Base-by-base conservation (phyloP, 2,888 invertebrate species). In the Bembecia ichneumoniformis region DNA sequence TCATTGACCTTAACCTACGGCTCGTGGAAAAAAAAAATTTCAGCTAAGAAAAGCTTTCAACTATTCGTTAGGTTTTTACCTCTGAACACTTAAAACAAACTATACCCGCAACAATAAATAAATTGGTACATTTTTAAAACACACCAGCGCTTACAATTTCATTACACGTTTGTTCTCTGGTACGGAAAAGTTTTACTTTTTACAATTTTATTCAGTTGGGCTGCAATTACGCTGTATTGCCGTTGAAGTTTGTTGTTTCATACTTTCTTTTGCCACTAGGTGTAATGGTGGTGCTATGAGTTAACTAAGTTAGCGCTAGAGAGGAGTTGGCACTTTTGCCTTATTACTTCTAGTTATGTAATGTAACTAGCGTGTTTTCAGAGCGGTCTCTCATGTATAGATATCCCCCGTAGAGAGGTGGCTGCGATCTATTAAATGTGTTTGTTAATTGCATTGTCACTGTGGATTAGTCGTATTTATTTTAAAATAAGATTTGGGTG, bases 181-280 rank as follows among this genome's bases (percentile, higher is more conserved):
- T 7, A 13, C 40, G n/a, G 14, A 14, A 40, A 40, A 40, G 40
- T 40, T 40, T 40, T 40, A 40, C 40, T 40, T 40, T 40, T 40
- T 40, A 40, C 40, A 40, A 40, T 70, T 71, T 69, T 67, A 66
- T 69, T 69, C 67, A 71, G 62, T 71, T 62, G 64, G 60, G 61
- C 55, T 65, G 62, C 68, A 71, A 71, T 71, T 71, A 71, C 70
- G 60, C 57, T 61, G 40, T 40, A 40, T 40, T 63, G 66, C 60
- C 52, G 55, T 55, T 49, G 53, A 58, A 67, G 58, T 60, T 63
- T 58, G 59, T 64, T 58, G 63, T 68, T 68, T 60, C 62, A 57
- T 58, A 56, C 52, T 65, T 68, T 66, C 63, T 66, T 71, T 71
- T 68, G 57, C 61, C 55, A 51, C 55, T 57, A 55, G 48, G 53